Percentiles rank a stretch among this genome's conserved stretches.
phyloP scores from a whole-genome alignment of 2,888 invertebrate genomes.

The Dendrolimus houi region DNA sequence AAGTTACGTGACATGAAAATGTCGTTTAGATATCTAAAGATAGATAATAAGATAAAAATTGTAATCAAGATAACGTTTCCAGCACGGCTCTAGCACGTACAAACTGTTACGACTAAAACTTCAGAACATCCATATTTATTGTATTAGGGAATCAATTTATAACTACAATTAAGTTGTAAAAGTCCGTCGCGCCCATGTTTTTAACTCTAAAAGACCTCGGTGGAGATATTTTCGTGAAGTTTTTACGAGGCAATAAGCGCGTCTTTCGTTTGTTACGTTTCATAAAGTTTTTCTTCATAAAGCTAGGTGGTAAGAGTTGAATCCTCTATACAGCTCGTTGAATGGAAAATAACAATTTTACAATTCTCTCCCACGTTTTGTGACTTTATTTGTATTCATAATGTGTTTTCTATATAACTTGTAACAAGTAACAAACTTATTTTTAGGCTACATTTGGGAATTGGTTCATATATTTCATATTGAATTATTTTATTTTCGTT shows the following conservation, averaged over 20 bases:
- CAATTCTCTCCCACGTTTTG: conserved; percentile 8
- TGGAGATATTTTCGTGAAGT: conserved; percentile 8
- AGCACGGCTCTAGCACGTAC: no score
- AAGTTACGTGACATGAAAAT: no score
- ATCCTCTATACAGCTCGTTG: conserved; percentile 9
- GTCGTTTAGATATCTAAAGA: no score
- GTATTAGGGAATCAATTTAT: no score
- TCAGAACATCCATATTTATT: no score
- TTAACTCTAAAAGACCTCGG: background rate
- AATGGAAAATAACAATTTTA: conserved; percentile 22
- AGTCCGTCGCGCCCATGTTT: background rate
- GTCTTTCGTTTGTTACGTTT: conserved; percentile 17
- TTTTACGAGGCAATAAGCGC: conserved; percentile 12
- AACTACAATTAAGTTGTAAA: no score
- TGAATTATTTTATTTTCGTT: no score
- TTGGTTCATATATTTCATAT: no score
- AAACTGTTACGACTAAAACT: no score
- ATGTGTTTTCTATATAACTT: conserved; percentile 12
- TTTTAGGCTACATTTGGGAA: no score
- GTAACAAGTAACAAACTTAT: conserved; percentile 5
- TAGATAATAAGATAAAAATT: no score
- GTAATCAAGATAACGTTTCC: no score
- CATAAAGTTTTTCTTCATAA: conserved; percentile 12
- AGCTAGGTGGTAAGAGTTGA: conserved; percentile 2
- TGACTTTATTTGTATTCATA: conserved; percentile 15